Conservation (phyloP, 2,113 vertebrate species). For the Nothocercus julius region DNA sequence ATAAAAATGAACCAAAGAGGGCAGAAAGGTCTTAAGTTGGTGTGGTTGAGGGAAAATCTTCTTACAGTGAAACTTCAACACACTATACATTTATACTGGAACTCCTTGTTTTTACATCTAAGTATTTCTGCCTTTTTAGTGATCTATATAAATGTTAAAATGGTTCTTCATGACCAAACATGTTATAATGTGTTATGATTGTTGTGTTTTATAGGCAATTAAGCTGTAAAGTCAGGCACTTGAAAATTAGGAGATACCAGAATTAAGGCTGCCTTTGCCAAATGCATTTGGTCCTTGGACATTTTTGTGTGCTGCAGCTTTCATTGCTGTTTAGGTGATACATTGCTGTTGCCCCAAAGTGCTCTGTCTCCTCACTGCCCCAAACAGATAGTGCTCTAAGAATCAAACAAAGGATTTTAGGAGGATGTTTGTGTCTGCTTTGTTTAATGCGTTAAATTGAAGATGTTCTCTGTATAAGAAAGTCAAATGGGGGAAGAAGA, state of each 20-base stretch:
- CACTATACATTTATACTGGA: neutral
- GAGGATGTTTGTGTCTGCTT: neutral
- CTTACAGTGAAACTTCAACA: neutral
- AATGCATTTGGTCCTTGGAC: constrained; percentile 20
- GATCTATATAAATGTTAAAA: neutral
- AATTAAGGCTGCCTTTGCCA: constrained; percentile 33
- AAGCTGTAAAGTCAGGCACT: constrained; percentile 13
- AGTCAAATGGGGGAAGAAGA: neutral
- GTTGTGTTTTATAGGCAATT: constrained; percentile 6
- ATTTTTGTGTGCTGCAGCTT: neutral
- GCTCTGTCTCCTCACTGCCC: neutral
- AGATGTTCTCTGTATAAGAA: neutral
- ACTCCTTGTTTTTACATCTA: neutral
- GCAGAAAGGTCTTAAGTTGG: neutral
- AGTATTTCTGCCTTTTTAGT: neutral
- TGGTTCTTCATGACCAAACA: neutral
- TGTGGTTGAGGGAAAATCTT: neutral
- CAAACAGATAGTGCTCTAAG: neutral
- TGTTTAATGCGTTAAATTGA: neutral
- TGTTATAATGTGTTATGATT: neutral
- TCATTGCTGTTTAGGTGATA: constrained; percentile 39
- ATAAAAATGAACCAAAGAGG: neutral
- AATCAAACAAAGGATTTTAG: neutral
- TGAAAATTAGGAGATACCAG: constrained; percentile 22
- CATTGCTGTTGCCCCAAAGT: neutral